Conservation (phyloP, 1,140 invertebrate genomes). For the Brachionus paranguensis region DNA sequence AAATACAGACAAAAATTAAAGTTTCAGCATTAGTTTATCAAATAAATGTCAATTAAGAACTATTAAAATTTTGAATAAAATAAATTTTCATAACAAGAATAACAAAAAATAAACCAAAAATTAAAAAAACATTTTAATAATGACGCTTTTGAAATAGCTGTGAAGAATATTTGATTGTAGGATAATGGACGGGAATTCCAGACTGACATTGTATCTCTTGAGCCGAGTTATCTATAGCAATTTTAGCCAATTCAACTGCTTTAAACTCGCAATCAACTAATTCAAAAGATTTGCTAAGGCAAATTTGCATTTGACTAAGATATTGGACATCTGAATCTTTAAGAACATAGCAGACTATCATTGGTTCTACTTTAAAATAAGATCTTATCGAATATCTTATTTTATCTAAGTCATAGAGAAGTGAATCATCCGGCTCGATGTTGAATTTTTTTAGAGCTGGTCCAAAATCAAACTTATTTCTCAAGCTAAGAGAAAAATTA, state of each 20-base stretch:
- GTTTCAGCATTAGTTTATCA: not conserved
- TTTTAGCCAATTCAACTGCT: constrained; percentile 25
- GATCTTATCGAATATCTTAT: not conserved
- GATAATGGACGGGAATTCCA: constrained; percentile 21
- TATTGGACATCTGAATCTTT: constrained; percentile 40
- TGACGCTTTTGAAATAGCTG: not conserved
- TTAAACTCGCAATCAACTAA: constrained; percentile 38
- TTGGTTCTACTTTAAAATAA: constrained; percentile 27
- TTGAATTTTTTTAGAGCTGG: not conserved
- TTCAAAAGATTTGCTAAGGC: constrained; percentile 36
- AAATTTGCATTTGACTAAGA: constrained; percentile 38
- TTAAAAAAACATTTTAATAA: not conserved
- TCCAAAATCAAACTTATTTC: constrained; percentile 6
- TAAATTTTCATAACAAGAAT: not conserved
- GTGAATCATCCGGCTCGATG: not conserved
- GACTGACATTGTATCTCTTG: constrained; percentile 38
- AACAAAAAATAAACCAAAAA: not conserved
- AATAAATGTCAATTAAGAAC: not conserved
- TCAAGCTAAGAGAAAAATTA: not conserved
- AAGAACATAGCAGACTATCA: constrained; percentile 33
- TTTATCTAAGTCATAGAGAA: constrained; percentile 33
- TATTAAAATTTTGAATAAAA: not conserved
- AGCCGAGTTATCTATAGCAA: not conserved
- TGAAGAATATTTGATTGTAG: constrained; percentile 13
- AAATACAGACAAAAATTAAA: too few species aligned